Evolutionary conservation across 2,113 vertebrate genomes (phyloP).

Genomic region (mouse (Mus musculus)): DNA sequence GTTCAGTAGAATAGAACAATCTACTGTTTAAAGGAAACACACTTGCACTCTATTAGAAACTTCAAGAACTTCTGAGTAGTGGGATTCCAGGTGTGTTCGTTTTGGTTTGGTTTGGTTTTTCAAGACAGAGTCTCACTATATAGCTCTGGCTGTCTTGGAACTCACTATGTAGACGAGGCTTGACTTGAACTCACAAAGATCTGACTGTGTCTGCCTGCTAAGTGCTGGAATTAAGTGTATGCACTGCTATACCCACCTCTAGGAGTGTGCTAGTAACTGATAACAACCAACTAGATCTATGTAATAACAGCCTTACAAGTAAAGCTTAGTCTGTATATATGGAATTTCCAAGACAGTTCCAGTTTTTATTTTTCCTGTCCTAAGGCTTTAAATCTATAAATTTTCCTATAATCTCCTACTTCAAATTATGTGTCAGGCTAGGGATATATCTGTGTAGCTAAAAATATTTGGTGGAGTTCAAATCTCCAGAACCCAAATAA

Average conservation of each 20-base stretch:
- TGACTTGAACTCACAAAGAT: background rate
- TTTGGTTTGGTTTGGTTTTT: background rate
- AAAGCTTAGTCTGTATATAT: background rate
- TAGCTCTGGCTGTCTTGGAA: background rate
- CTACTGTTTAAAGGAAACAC: background rate
- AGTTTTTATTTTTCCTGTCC: background rate
- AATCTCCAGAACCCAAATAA: background rate
- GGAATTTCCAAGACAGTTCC: conserved; percentile 14
- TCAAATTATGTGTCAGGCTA: background rate
- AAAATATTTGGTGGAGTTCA: background rate
- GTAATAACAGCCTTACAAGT: background rate
- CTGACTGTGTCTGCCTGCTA: background rate
- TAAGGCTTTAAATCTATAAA: background rate
- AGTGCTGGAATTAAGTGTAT: background rate
- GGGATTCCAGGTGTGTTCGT: background rate
- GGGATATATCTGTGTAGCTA: background rate
- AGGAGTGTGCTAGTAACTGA: conserved; percentile 5
- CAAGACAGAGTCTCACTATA: background rate
- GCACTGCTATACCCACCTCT: background rate
- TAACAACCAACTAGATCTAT: background rate
- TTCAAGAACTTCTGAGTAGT: background rate
- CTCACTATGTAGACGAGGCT: background rate
- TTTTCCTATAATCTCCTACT: background rate
- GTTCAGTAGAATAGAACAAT: background rate
- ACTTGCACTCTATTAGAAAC: background rate